phyloP scores from a whole-genome alignment of 2,888 invertebrate genomes.

The Xestia xanthographa region DNA sequence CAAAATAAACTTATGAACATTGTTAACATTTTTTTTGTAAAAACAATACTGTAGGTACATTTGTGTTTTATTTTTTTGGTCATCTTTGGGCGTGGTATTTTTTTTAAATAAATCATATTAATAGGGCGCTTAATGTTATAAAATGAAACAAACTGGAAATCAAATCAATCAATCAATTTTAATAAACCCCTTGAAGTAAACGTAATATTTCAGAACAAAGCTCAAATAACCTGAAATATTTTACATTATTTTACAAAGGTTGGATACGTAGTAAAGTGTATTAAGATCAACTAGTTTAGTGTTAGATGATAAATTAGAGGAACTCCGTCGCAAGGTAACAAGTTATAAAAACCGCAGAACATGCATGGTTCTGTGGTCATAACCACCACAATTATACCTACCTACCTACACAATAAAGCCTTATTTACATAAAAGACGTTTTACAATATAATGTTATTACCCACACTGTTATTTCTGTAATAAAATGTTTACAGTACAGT shows the following conservation, averaged over 20 bases:
- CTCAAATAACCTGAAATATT: no score
- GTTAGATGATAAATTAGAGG: background rate
- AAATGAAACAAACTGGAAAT: no score
- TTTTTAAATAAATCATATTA: no score
- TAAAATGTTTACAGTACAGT: slow-evolving; percentile 32
- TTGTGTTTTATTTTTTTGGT: no score
- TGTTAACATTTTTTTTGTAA: no score
- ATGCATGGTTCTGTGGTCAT: background rate
- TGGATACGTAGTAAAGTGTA: background rate
- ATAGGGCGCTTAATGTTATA: no score
- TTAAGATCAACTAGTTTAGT: background rate
- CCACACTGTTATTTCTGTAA: slow-evolving; percentile 50
- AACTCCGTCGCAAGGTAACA: background rate
- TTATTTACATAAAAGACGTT: background rate
- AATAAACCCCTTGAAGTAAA: no score
- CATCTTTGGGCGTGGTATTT: no score
- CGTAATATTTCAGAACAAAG: no score
- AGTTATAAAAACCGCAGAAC: background rate
- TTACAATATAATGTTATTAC: slow-evolving; percentile 9
- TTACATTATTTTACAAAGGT: background rate
- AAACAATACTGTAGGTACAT: no score
- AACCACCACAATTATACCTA: background rate
- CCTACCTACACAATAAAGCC: background rate
- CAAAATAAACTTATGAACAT: no score
- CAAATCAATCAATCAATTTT: no score